These are phyloP conservation scores for Anorthoa munda DNA, from an alignment of 2,888 invertebrate genomes.

Conservation along the genomic window DNA sequence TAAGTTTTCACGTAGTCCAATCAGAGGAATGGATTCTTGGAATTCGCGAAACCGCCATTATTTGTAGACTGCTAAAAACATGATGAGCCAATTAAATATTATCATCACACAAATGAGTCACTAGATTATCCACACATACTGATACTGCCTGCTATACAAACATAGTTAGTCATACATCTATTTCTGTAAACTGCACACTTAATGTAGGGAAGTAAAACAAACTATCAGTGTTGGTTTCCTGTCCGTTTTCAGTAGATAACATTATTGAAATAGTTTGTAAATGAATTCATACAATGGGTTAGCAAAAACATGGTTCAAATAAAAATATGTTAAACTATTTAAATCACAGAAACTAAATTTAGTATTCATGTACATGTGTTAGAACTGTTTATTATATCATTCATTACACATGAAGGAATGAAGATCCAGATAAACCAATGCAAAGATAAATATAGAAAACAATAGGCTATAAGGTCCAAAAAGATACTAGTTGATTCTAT, in stretches of 20 bases:
- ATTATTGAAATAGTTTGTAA: slow-evolving; percentile 60
- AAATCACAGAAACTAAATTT: not conserved
- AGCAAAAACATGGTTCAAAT: slow-evolving; percentile 1
- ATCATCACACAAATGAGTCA: slow-evolving; percentile 60
- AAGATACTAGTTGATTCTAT: slow-evolving; percentile 51
- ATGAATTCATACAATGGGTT: slow-evolving; percentile 26
- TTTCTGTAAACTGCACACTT: slow-evolving; percentile 38
- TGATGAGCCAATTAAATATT: slow-evolving; percentile 55
- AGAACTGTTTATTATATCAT: not conserved
- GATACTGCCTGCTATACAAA: slow-evolving; percentile 4
- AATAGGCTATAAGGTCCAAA: slow-evolving; percentile 71
- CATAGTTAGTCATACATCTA: slow-evolving; percentile 22
- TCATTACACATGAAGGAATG: not conserved
- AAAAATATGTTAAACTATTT: not conserved
- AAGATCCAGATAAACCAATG: slow-evolving; percentile 21
- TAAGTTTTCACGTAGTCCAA: slow-evolving; percentile 65
- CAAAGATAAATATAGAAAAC: slow-evolving; percentile 64
- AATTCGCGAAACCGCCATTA: slow-evolving; percentile 84
- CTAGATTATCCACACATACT: slow-evolving; percentile 22
- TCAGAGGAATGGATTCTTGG: slow-evolving; percentile 89
- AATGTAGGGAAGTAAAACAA: slow-evolving; percentile 61
- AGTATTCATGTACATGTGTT: not conserved
- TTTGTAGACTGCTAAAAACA: slow-evolving; percentile 81
- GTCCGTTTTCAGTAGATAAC: slow-evolving; percentile 60
- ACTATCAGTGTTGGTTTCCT: slow-evolving; percentile 70